phyloP scores from a whole-genome alignment of 2,797 vertebrate species.

The Sebastes miniatus region DNA sequence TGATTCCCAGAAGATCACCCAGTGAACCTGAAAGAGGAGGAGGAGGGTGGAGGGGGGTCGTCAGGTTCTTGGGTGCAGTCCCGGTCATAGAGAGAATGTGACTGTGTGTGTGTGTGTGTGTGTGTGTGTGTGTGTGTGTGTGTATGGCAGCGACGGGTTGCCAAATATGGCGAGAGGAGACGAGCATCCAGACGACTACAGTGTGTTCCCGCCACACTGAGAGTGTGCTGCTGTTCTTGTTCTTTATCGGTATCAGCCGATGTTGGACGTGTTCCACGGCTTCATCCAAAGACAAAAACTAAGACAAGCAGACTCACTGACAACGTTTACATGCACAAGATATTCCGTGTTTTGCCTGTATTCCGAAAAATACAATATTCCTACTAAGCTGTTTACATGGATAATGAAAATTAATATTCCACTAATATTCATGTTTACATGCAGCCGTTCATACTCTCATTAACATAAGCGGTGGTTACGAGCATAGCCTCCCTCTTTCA shows the following conservation, averaged over 20 bases:
- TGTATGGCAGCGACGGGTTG: slow-evolving; percentile 23
- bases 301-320: neutral
- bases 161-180: slow-evolving; percentile 74
- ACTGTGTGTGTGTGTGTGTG: slow-evolving; percentile 37
- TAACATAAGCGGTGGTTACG: neutral
- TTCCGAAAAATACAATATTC: no score
- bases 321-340: no score
- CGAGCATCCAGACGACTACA: slow-evolving; percentile 28
- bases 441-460: neutral
- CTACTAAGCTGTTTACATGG: neutral
- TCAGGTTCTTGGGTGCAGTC: slow-evolving; percentile 68
- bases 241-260: slow-evolving; percentile 8
- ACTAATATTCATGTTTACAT: neutral
- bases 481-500: neutral
- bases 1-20: slow-evolving; percentile 52
- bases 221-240: neutral
- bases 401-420: neutral
- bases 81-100: slow-evolving; percentile 34
- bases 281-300: neutral
- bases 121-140: slow-evolving; percentile 21
- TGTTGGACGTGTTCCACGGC: neutral
- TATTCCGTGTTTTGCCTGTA: no score
- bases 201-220: slow-evolving; percentile 18
- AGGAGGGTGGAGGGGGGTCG: slow-evolving; percentile 12
- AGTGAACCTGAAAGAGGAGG: slow-evolving; percentile 49